Conservation (phyloP, 1,140 invertebrate species). For the Diuraphis noxia region DNA sequence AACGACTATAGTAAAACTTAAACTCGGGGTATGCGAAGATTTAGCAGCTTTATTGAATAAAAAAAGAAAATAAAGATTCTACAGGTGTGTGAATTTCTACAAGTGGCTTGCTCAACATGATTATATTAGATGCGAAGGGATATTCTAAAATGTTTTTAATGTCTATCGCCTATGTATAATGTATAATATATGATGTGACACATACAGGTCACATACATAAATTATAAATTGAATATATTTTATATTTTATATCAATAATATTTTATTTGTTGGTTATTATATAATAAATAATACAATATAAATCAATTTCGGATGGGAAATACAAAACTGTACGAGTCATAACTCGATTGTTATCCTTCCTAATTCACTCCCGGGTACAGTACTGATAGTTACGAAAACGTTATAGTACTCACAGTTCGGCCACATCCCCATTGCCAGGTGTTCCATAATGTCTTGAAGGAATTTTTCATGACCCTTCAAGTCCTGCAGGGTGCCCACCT, state of each 20-base stretch:
- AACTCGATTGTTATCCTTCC: not conserved
- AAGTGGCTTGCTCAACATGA: not conserved
- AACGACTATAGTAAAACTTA: too few species aligned
- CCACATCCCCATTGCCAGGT: slow-evolving; percentile 51
- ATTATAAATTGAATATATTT: not conserved
- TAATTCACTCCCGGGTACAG: not conserved
- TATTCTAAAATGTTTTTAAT: not conserved
- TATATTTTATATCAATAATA: not conserved
- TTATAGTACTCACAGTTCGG: slow-evolving; percentile 32
- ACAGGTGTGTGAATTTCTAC: not conserved
- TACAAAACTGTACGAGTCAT: not conserved
- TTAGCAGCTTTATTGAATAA: not conserved
- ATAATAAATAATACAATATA: not conserved
- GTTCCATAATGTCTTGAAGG: slow-evolving; percentile 49
- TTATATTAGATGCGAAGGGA: not conserved
- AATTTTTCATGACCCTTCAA: slow-evolving; percentile 37
- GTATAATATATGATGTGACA: too few species aligned
- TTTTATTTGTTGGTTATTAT: not conserved
- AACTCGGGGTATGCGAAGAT: not conserved
- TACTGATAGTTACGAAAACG: not conserved
- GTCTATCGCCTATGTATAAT: too few species aligned
- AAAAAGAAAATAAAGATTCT: not conserved
- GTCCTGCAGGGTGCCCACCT: not conserved
- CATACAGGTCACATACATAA: too few species aligned
- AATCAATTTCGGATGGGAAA: not conserved